Evolutionary conservation across 1,140 invertebrate species (phyloP).

Genomic region (Hypothenemus hampei): DNA sequence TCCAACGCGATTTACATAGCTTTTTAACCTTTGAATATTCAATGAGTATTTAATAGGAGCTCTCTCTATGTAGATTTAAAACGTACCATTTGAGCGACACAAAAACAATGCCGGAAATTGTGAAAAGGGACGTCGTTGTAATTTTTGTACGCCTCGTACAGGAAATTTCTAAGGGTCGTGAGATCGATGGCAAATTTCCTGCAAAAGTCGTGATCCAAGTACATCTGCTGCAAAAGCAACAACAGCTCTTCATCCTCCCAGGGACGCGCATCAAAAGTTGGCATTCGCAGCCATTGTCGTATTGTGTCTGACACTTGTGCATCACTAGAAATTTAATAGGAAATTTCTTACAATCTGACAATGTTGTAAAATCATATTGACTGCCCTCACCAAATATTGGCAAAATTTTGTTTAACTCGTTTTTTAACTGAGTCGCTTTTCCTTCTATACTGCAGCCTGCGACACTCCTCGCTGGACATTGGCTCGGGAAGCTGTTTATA

Average conservation of each 20-base stretch:
- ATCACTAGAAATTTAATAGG: conserved; percentile 55
- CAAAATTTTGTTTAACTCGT: conserved; percentile 64
- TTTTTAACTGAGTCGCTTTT: conserved; percentile 63
- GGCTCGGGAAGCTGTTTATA: conserved; percentile 59
- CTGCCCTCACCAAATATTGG: conserved; percentile 67
- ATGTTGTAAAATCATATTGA: too few relatives aligned
- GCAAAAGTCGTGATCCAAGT: conserved; percentile 70
- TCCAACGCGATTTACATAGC: too few relatives aligned
- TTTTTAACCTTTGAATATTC: too few relatives aligned
- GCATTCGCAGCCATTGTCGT: conserved; percentile 55
- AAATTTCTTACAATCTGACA: too few relatives aligned
- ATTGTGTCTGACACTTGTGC: conserved; percentile 53
- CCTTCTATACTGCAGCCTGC: conserved; percentile 56
- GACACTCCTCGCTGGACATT: conserved; percentile 53
- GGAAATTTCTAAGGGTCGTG: conserved; percentile 63
- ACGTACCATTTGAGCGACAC: conserved; percentile 86
- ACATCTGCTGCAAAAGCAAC: conserved; percentile 79
- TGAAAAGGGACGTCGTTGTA: conserved; percentile 89
- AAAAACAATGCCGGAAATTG: conserved; percentile 86
- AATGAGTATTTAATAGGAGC: too few relatives aligned
- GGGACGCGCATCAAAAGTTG: conserved; percentile 76
- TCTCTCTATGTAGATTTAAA: too few relatives aligned
- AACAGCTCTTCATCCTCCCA: conserved; percentile 81
- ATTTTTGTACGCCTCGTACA: conserved; percentile 79
- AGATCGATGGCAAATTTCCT: conserved; percentile 75